Percentiles rank a stretch among this genome's conserved stretches.
phyloP scores from a whole-genome alignment of 2,113 vertebrate species.

The Nettapus auritus region DNA sequence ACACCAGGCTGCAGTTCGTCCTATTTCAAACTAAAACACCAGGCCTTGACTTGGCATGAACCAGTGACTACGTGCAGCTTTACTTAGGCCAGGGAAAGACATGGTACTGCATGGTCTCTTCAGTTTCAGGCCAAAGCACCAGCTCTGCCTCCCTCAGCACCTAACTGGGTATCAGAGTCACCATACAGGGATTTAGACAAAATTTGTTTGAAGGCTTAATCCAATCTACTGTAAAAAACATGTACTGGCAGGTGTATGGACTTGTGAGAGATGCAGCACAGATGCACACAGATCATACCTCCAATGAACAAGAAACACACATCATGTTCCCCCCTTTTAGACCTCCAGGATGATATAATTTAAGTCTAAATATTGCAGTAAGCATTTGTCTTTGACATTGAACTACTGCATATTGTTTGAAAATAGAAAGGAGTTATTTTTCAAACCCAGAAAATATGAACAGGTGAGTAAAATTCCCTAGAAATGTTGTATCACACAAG shows the following conservation, averaged over 20 bases:
- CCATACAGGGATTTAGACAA: neutral
- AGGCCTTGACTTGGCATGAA: neutral
- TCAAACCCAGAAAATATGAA: constrained; percentile 39
- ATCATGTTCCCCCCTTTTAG: neutral
- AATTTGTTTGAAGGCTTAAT: neutral
- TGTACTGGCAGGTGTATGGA: neutral
- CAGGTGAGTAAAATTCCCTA: constrained; percentile 5
- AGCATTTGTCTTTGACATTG: constrained; percentile 51
- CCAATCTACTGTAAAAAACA: neutral
- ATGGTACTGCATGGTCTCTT: neutral
- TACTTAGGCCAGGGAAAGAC: neutral
- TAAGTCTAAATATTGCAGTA: constrained; percentile 26
- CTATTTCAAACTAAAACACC: accelerated
- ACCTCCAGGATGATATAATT: constrained; percentile 1
- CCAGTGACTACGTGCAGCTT: accelerated
- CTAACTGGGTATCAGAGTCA: neutral
- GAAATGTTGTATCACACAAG: constrained; percentile 35
- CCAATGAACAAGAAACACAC: constrained; percentile 1
- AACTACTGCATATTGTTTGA: constrained; percentile 58
- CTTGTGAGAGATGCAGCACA: neutral
- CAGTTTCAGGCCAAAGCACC: neutral
- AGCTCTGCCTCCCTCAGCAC: neutral
- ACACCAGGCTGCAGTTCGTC: neutral
- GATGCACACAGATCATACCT: neutral
- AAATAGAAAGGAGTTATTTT: constrained; percentile 50